Evolutionary conservation across 2,888 invertebrate species (phyloP).

Genomic region (Choreutis nemorana): DNA sequence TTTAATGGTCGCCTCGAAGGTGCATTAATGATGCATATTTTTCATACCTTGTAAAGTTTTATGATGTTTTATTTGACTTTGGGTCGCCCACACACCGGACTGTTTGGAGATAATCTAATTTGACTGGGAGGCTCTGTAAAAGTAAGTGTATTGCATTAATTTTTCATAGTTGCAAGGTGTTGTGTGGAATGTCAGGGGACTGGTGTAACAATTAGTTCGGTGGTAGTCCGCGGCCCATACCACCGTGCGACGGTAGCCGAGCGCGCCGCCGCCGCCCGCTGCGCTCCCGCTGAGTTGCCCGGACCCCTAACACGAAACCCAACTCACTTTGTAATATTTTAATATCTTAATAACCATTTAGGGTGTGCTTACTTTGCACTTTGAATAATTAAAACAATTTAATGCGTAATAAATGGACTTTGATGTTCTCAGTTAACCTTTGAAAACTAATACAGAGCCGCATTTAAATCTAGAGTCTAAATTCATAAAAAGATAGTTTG

Average conservation of each 20-base stretch:
- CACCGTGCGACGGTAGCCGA: slow-evolving; percentile 52
- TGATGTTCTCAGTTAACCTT: no score
- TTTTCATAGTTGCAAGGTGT: slow-evolving; percentile 24
- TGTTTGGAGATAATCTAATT: neutral
- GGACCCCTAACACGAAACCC: slow-evolving; percentile 13
- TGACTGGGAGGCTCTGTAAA: neutral
- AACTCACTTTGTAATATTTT: slow-evolving; percentile 35
- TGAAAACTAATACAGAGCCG: no score
- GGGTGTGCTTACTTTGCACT: slow-evolving; percentile 40
- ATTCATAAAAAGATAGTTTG: no score
- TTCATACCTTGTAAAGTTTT: slow-evolving; percentile 10
- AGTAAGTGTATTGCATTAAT: slow-evolving; percentile 14
- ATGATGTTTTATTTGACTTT: no score
- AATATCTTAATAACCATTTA: slow-evolving; percentile 62
- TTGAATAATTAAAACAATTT: slow-evolving; percentile 45
- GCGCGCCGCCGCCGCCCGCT: slow-evolving; percentile 44
- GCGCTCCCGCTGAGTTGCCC: slow-evolving; percentile 15
- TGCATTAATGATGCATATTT: slow-evolving; percentile 17
- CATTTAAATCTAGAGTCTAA: no score
- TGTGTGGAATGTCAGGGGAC: slow-evolving; percentile 19
- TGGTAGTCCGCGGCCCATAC: slow-evolving; percentile 11
- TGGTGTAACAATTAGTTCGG: slow-evolving; percentile 37
- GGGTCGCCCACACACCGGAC: neutral
- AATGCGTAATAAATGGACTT: no score
- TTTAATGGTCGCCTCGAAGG: slow-evolving; percentile 33